These are phyloP conservation scores for Trichacis sp. DNA, from an alignment of 2,888 invertebrate species.

Conservation along the genomic window DNA sequence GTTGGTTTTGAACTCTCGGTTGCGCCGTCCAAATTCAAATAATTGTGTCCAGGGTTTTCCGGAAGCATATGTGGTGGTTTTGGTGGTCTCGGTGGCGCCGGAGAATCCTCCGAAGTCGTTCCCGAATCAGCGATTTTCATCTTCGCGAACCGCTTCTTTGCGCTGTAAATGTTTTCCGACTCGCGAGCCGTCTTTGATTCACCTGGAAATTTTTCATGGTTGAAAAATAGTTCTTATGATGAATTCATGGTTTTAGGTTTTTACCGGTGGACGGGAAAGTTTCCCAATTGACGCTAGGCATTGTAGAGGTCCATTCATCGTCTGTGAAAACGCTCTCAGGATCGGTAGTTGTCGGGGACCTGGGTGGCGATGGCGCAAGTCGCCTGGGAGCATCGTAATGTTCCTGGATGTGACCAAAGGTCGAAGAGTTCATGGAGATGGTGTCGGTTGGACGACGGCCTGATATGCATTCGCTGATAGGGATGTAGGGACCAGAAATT, in stretches of 20 bases:
- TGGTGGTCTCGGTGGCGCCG: conserved; percentile 81
- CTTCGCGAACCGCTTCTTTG: conserved; percentile 74
- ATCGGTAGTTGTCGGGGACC: conserved; percentile 76
- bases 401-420: conserved; percentile 57
- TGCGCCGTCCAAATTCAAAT: conserved; percentile 69
- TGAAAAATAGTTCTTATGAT: no score
- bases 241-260: background rate
- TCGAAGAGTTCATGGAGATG: conserved; percentile 58
- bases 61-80: conserved; percentile 75
- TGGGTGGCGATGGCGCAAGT: conserved; percentile 68
- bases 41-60: conserved; percentile 69
- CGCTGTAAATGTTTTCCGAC: conserved; percentile 72
- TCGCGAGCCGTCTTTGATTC: conserved; percentile 73
- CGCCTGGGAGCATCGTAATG: conserved; percentile 61
- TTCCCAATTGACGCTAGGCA: conserved; percentile 71
- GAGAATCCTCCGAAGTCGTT: conserved; percentile 63
- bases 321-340: conserved; percentile 78
- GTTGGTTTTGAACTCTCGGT: conserved; percentile 65
- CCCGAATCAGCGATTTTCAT: conserved; percentile 63
- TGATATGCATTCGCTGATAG: conserved; percentile 92
- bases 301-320: conserved; percentile 75
- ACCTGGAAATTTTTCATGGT: no score
- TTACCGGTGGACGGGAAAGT: conserved; percentile 66
- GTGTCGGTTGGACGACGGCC: conserved; percentile 74
- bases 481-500: conserved; percentile 87